Percentiles rank a stretch among this genome's conserved stretches.
Conservation (phyloP, 37 sponge, comb jelly and placozoan species). For the Aplysina aerophoba region DNA sequence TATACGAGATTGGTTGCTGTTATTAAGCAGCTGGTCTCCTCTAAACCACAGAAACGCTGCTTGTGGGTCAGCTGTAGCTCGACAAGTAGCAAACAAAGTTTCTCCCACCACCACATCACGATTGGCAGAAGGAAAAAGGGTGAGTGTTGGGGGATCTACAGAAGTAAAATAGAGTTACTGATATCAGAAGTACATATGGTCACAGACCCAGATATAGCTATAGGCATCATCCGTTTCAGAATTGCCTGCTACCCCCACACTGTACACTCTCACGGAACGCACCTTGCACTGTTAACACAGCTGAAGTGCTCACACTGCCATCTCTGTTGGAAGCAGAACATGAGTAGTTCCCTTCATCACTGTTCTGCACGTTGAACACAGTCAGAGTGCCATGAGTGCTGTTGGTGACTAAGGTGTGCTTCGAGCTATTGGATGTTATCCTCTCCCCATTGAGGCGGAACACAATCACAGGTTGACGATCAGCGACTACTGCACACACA, state of each 20-base stretch:
- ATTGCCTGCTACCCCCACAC: too few species aligned
- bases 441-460: not conserved
- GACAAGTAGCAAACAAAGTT: not conserved
- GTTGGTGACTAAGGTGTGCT: not conserved
- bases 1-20: not conserved
- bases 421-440: not conserved
- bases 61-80: not conserved
- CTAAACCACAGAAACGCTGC: not conserved
- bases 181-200: not conserved
- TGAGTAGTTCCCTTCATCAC: not conserved
- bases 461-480: not conserved
- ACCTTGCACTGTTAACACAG: too few species aligned
- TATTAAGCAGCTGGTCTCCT: not conserved
- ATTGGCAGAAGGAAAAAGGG: not conserved
- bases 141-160: not conserved
- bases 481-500: not conserved
- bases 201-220: not conserved
- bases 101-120: constrained; percentile 6
- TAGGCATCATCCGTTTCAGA: too few species aligned
- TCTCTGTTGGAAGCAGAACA: constrained; percentile 23
- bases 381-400: not conserved
- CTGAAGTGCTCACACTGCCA: constrained; percentile 3
- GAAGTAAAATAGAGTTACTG: not conserved
- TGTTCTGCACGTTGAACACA: not conserved
- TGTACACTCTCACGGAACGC: too few species aligned